phyloP scores from a whole-genome alignment of 2,797 vertebrate genomes.

The Pseudomugil tenellus region DNA sequence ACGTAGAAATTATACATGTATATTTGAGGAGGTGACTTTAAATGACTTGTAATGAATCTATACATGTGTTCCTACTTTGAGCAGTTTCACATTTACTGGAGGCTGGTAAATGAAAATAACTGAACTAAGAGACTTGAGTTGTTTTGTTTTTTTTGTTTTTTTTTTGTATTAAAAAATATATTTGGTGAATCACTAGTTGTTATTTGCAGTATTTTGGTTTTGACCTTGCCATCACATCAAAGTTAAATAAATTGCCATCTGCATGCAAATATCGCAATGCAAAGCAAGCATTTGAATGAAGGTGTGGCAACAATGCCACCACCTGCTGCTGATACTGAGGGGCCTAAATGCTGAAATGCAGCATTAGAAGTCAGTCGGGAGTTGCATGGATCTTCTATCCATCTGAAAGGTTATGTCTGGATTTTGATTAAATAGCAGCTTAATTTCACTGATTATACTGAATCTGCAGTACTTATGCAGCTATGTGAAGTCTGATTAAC shows the following conservation, averaged over 20 bases:
- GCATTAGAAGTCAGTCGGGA: conserved; percentile 2
- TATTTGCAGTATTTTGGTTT: neutral
- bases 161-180: neutral
- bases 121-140: neutral
- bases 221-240: neutral
- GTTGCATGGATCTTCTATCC: neutral
- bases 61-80: neutral
- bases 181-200: neutral
- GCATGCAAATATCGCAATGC: neutral
- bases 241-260: neutral
- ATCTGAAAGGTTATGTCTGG: neutral
- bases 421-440: neutral
- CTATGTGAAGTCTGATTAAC: neutral
- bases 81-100: neutral
- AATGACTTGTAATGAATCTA: neutral
- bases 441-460: too few species aligned
- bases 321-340: neutral
- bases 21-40: neutral
- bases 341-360: conserved; percentile 3
- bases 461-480: neutral
- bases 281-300: neutral
- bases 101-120: neutral
- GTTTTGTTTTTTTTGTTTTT: neutral
- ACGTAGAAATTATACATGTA: neutral
- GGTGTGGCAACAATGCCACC: neutral